Evolutionary conservation across 2,113 vertebrate species (phyloP).

Genomic region (Numida meleagris): DNA sequence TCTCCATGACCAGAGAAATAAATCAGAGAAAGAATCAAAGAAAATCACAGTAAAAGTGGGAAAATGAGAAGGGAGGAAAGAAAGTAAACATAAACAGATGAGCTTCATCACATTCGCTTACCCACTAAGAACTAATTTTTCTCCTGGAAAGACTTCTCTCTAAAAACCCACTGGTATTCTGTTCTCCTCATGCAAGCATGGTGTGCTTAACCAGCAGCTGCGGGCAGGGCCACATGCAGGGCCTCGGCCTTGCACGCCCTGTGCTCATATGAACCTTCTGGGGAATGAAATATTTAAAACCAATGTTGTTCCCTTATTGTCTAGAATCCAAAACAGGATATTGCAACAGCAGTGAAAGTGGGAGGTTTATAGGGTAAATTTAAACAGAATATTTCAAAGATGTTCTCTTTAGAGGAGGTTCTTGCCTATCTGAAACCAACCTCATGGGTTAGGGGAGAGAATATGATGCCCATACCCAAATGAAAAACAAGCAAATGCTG

Average conservation of each 20-base stretch:
- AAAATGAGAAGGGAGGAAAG: not conserved
- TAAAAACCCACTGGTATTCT: not conserved
- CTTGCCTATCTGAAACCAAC: not conserved
- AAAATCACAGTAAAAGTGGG: not conserved
- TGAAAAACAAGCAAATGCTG: not conserved
- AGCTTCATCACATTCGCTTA: constrained; percentile 36
- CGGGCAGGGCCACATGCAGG: not conserved
- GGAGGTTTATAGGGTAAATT: not conserved
- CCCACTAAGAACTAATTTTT: constrained; percentile 16
- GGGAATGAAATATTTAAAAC: constrained; percentile 18
- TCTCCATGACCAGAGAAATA: not conserved
- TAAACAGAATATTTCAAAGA: constrained; percentile 3
- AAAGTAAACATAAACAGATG: not conserved
- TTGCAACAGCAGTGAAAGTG: constrained; percentile 40
- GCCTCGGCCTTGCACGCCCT: not conserved
- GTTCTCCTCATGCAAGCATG: not conserved
- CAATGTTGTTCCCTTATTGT: constrained; percentile 1
- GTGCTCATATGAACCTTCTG: constrained; percentile 3
- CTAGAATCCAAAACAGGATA: constrained; percentile 35
- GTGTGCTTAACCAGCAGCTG: not conserved
- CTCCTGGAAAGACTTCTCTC: constrained; percentile 1
- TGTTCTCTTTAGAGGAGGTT: constrained; percentile 23
- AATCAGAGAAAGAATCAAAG: not conserved
- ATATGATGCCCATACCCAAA: not conserved
- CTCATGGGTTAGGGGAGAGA: not conserved